phyloP scores from a whole-genome alignment of 2,797 vertebrate genomes.

The Onychomys torridus region DNA sequence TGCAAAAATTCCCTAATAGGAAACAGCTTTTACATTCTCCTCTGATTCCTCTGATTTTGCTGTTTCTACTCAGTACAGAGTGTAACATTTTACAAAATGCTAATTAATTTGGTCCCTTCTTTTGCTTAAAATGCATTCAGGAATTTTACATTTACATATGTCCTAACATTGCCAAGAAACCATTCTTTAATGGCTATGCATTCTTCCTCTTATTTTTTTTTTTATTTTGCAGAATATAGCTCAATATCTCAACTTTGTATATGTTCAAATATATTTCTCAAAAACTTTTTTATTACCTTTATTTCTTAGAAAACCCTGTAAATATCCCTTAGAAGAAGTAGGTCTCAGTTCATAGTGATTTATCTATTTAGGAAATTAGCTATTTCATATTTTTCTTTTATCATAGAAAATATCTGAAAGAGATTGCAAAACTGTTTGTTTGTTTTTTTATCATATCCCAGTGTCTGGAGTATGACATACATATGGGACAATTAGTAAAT shows the following conservation, averaged over 20 bases:
- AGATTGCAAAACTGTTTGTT: background rate
- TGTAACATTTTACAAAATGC: background rate
- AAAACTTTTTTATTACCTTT: background rate
- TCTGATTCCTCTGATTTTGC: fast-evolving
- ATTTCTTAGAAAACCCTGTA: background rate
- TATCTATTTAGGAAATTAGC: background rate
- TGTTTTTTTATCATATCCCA: background rate
- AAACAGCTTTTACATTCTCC: background rate
- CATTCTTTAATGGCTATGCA: background rate
- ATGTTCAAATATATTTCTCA: background rate
- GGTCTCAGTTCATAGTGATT: background rate
- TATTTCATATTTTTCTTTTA: slow-evolving; percentile 44
- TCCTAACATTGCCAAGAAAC: background rate
- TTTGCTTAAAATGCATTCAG: background rate
- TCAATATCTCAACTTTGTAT: background rate
- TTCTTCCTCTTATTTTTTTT: background rate
- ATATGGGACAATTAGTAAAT: background rate
- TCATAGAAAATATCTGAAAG: background rate
- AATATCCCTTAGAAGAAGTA: slow-evolving; percentile 6
- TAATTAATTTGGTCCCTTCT: background rate
- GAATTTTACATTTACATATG: background rate
- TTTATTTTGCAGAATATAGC: background rate
- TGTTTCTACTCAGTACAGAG: background rate
- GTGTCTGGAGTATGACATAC: background rate
- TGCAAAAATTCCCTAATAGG: background rate